Evolutionary conservation across 2,113 vertebrate species (phyloP).

Genomic region (Gavialis gangeticus): DNA sequence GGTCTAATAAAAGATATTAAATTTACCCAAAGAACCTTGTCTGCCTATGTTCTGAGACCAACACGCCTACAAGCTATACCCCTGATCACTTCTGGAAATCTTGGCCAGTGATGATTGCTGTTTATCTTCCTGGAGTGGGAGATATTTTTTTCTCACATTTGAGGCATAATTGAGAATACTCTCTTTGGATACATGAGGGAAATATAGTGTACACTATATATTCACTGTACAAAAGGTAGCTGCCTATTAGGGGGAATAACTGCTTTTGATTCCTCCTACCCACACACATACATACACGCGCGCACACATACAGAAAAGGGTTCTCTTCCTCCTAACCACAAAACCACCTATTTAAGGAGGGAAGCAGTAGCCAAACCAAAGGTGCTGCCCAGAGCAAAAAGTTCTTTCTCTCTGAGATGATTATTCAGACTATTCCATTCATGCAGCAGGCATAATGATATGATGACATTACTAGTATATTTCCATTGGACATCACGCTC

Average conservation of each 20-base stretch:
- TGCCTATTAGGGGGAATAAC: neutral
- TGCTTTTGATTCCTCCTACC: neutral
- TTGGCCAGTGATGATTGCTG: neutral
- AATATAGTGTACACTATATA: neutral
- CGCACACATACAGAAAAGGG: neutral
- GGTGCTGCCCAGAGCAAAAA: neutral
- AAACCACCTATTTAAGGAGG: conserved; percentile 19
- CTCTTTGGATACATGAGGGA: neutral
- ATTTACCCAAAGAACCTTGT: no score
- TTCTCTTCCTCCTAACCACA: neutral
- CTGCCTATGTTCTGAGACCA: no score
- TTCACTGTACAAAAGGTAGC: neutral
- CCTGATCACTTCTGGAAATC: no score
- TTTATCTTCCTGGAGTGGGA: neutral
- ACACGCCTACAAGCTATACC: no score
- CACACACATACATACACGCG: neutral
- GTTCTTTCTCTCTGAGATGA: neutral
- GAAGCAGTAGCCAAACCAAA: neutral
- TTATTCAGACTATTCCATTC: neutral
- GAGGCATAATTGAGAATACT: neutral
- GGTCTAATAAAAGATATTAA: no score
- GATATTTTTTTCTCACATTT: neutral
- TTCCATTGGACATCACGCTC: conserved; percentile 44
- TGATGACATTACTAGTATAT: neutral
- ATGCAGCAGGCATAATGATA: neutral